These are phyloP conservation scores for Plagodis dolabraria DNA, from an alignment of 2,888 invertebrate species.

Conservation along the genomic window DNA sequence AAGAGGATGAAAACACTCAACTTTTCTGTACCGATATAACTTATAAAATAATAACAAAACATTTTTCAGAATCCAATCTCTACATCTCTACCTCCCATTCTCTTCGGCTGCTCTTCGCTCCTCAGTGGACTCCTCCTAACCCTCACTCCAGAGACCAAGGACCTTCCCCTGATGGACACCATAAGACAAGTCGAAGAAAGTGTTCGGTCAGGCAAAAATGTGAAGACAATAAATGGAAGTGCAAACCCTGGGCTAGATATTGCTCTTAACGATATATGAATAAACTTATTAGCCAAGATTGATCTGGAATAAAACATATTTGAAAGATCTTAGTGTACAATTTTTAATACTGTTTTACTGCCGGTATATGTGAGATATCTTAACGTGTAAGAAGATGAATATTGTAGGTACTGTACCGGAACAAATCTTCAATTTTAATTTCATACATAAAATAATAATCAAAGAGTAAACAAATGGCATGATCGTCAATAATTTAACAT, in stretches of 20 bases:
- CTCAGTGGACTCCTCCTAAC: slow-evolving; percentile 57
- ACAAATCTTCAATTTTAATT: too few relatives aligned
- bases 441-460: too few relatives aligned
- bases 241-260: not conserved
- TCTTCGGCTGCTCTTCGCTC: slow-evolving; percentile 68
- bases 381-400: too few relatives aligned
- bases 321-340: too few relatives aligned
- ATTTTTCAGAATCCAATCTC: slow-evolving; percentile 68
- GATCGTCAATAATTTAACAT: too few relatives aligned
- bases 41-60: not conserved
- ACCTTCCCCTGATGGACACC: slow-evolving; percentile 66
- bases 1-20: too few relatives aligned
- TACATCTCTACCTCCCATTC: slow-evolving; percentile 63
- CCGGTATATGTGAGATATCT: too few relatives aligned
- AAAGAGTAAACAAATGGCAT: too few relatives aligned
- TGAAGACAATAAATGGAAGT: slow-evolving; percentile 1
- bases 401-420: too few relatives aligned
- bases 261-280: not conserved
- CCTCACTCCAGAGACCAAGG: slow-evolving; percentile 69
- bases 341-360: too few relatives aligned
- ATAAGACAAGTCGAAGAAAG: slow-evolving; percentile 62
- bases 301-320: too few relatives aligned
- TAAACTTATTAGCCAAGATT: slow-evolving; percentile 11
- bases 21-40: too few relatives aligned
- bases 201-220: slow-evolving; percentile 26